A percentile compares a stretch with the other conserved stretches of the same genome.
Evolutionary conservation across 2,113 vertebrate species (phyloP).

Genomic region (Tichodroma muraria): DNA sequence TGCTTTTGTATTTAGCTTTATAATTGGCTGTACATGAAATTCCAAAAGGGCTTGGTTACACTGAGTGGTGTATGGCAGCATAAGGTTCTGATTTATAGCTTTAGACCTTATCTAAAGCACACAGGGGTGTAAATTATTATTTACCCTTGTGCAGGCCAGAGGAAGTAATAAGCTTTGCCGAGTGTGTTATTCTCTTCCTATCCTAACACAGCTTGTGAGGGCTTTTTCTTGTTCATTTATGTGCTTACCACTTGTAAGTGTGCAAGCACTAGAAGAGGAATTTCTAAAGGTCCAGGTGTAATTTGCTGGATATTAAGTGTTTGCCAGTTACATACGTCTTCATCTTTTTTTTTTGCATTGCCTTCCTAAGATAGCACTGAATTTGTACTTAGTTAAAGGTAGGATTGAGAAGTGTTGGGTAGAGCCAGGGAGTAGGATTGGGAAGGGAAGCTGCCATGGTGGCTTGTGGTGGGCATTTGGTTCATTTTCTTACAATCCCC

Average conservation of each 20-base stretch:
- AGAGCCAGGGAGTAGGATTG: background rate
- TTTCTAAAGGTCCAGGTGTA: background rate
- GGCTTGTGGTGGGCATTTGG: accelerated
- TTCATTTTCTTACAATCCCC: background rate
- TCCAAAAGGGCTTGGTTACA: background rate
- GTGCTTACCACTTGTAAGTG: background rate
- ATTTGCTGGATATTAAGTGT: background rate
- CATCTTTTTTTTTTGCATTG: background rate
- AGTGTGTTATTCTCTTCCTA: background rate
- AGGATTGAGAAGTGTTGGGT: background rate
- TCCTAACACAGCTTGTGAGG: background rate
- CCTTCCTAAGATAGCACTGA: background rate
- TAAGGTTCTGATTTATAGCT: background rate
- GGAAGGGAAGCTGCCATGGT: background rate
- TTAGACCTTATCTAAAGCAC: background rate
- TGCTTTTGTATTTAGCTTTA: background rate
- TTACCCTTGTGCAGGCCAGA: background rate
- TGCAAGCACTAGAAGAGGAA: background rate
- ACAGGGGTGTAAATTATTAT: background rate
- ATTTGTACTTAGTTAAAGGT: background rate
- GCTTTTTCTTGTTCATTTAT: background rate
- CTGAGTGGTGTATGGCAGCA: background rate
- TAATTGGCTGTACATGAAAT: background rate
- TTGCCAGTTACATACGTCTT: background rate
- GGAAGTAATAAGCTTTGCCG: background rate